Percentiles rank a stretch among this genome's conserved stretches.
phyloP scores from a whole-genome alignment of 1,140 invertebrate species.

The Trichogramma pretiosum region DNA sequence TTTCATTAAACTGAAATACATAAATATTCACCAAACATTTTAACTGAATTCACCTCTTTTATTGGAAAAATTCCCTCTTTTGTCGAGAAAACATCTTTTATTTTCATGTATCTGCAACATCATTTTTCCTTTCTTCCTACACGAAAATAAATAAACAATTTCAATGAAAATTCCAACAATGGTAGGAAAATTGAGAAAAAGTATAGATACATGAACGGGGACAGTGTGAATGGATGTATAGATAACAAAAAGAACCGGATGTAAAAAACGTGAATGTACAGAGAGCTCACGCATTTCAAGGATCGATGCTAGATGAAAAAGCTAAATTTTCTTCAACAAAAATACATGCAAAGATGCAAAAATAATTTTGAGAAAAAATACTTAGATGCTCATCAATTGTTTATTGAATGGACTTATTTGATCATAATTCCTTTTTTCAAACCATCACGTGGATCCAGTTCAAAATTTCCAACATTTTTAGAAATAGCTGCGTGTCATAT shows the following conservation, averaged over 20 bases:
- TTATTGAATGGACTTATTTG: too few species aligned
- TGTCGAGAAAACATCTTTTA: not conserved
- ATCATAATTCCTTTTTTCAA: too few species aligned
- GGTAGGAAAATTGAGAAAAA: conserved; percentile 9
- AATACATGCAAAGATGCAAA: too few species aligned
- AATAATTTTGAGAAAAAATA: too few species aligned
- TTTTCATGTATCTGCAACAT: conserved; percentile 2
- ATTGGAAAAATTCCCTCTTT: not conserved
- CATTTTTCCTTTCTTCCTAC: conserved; percentile 12
- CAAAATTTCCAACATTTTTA: too few species aligned
- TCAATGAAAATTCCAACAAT: conserved; percentile 14
- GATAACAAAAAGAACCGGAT: conserved; percentile 11
- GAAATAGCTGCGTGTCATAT: too few species aligned
- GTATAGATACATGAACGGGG: conserved; percentile 3
- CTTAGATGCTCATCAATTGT: too few species aligned
- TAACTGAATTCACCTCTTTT: conserved; percentile 4
- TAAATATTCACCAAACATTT: not conserved
- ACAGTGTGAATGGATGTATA: not conserved
- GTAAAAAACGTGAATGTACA: too few species aligned
- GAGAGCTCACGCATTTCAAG: too few species aligned
- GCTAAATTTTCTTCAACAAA: too few species aligned
- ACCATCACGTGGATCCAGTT: too few species aligned
- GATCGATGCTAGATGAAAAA: too few species aligned
- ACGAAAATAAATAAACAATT: conserved; percentile 1
- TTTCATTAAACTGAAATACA: not conserved